Evolutionary conservation across 2,113 vertebrate species (phyloP).

Genomic region (Saguinus midas): DNA sequence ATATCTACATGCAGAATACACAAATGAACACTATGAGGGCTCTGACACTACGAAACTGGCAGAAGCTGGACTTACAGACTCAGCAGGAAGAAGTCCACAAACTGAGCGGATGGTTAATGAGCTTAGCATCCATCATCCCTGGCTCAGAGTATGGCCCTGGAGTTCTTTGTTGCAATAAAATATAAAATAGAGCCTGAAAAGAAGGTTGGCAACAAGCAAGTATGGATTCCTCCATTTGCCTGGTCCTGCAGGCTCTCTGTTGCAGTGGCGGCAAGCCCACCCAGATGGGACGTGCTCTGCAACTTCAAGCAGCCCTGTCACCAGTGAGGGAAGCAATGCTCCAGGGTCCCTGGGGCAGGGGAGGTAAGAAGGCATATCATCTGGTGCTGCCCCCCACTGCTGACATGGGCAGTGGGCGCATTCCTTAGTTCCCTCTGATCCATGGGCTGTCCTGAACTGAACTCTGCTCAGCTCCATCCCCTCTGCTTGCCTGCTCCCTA

Average conservation of each 20-base stretch:
- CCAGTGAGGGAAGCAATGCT: background rate
- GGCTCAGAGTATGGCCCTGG: background rate
- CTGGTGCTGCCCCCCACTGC: background rate
- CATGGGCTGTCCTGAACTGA: slow-evolving; percentile 80
- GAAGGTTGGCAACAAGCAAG: background rate
- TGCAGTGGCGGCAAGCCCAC: background rate
- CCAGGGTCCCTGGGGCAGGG: no score
- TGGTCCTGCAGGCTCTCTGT: background rate
- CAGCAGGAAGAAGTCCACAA: background rate
- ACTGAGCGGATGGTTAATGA: slow-evolving; percentile 12
- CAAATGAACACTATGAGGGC: background rate
- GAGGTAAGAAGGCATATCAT: background rate
- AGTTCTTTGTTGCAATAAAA: slow-evolving; percentile 40
- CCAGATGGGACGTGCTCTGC: background rate
- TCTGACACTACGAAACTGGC: background rate
- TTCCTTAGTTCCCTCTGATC: slow-evolving; percentile 63
- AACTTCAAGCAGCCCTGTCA: background rate
- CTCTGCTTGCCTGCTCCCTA: background rate
- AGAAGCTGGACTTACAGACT: background rate
- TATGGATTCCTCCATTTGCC: background rate
- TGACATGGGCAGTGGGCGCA: background rate
- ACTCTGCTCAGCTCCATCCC: slow-evolving; percentile 57
- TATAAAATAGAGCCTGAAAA: background rate
- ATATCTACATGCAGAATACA: background rate
- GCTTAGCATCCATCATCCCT: slow-evolving; percentile 1